phyloP scores from a whole-genome alignment of 2,888 invertebrate species.

The Limnephilus auricula region DNA sequence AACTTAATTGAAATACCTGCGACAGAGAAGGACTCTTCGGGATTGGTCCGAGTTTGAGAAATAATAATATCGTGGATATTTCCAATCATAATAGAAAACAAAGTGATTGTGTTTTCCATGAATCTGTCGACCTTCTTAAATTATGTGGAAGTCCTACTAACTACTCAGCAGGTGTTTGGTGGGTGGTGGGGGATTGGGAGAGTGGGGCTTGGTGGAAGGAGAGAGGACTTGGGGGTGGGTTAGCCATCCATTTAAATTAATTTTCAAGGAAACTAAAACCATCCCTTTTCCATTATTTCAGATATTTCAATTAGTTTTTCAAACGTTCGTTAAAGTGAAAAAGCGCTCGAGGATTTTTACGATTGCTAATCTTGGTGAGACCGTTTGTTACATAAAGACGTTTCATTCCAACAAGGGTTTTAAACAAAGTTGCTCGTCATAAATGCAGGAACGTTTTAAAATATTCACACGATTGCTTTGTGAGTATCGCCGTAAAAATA shows the following conservation, averaged over 20 bases:
- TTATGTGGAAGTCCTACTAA: not conserved
- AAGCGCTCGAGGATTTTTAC: not conserved
- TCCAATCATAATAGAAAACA: not conserved
- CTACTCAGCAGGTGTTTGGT: not conserved
- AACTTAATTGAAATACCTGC: not conserved
- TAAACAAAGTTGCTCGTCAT: not conserved
- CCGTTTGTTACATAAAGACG: not conserved
- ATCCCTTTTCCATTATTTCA: conserved; percentile 25
- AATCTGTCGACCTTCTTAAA: not conserved
- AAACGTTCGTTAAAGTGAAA: not conserved
- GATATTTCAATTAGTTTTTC: conserved; percentile 36
- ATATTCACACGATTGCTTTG: not conserved
- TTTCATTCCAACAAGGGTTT: not conserved
- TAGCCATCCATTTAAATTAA: conserved; percentile 18
- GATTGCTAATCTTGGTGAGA: not conserved
- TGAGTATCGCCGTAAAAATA: too few relatives aligned
- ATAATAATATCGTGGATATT: not conserved
- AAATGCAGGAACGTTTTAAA: not conserved
- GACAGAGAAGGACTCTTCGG: not conserved
- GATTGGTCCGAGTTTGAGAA: not conserved
- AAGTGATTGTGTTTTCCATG: conserved; percentile 4
- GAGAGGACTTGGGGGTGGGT: too few relatives aligned
- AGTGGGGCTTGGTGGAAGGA: not conserved
- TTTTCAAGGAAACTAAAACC: conserved; percentile 24
- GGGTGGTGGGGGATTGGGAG: not conserved